A percentile compares a stretch with the other conserved stretches of the same genome.
These are phyloP conservation scores for Sipha flava DNA, from an alignment of 1,140 invertebrate genomes.

Conservation along the genomic window DNA sequence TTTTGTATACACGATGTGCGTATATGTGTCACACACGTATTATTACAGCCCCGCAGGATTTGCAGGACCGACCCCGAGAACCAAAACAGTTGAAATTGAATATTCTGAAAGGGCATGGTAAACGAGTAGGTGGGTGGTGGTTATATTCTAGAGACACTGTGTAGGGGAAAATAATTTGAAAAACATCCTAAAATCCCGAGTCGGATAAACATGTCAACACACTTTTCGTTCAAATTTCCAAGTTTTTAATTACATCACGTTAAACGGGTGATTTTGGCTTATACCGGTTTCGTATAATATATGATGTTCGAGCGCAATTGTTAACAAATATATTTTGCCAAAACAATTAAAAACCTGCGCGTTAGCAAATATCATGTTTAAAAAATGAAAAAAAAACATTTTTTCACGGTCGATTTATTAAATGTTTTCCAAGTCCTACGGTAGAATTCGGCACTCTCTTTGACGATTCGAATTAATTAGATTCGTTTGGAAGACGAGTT, in stretches of 20 bases:
- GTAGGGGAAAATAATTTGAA: not conserved
- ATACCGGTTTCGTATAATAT: no score
- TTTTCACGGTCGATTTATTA: not conserved
- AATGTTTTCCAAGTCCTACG: not conserved
- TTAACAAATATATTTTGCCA: not conserved
- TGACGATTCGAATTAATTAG: not conserved
- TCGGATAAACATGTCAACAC: not conserved
- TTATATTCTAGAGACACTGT: not conserved
- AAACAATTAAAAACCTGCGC: not conserved
- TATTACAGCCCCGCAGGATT: not conserved
- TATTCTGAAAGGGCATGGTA: not conserved
- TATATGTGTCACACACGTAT: conserved; percentile 5
- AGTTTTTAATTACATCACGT: not conserved
- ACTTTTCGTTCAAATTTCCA: not conserved
- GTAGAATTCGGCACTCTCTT: not conserved
- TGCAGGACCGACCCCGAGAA: not conserved
- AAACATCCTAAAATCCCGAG: not conserved
- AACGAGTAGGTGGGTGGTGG: not conserved
- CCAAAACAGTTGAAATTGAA: conserved; percentile 18
- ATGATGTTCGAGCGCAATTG: no score
- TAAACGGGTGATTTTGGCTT: no score
- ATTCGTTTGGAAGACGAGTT: not conserved
- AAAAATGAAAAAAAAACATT: not conserved
- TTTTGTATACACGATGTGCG: not conserved
- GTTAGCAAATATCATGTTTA: not conserved